Evolutionary conservation across 2,888 invertebrate genomes (phyloP).

Genomic region (Trachelus troglodyta): DNA sequence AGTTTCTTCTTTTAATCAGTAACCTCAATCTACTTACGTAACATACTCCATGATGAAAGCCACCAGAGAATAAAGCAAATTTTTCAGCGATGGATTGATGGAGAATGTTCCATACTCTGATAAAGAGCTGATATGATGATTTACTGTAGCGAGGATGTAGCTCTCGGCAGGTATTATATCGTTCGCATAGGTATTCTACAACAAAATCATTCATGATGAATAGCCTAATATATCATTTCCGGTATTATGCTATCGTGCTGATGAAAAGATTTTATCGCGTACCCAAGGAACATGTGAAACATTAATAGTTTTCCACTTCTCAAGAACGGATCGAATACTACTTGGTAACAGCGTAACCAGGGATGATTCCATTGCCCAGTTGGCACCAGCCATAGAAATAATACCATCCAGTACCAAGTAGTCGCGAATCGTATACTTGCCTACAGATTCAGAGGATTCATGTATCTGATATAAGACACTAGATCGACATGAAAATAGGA

Average conservation of each 20-base stretch:
- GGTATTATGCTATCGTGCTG: not conserved
- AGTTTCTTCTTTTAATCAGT: not conserved
- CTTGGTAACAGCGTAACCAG: constrained; percentile 70
- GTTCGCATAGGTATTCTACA: constrained; percentile 77
- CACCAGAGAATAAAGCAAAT: constrained; percentile 74
- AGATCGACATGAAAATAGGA: constrained; percentile 68
- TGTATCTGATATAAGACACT: constrained; percentile 67
- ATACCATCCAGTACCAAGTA: constrained; percentile 65
- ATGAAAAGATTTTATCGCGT: constrained; percentile 26
- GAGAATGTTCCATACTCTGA: constrained; percentile 72
- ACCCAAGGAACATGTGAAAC: constrained; percentile 74
- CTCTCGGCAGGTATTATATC: constrained; percentile 88
- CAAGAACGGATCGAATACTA: constrained; percentile 70
- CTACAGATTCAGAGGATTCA: constrained; percentile 60
- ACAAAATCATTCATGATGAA: not conserved
- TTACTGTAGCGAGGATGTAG: constrained; percentile 81
- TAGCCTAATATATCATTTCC: not conserved
- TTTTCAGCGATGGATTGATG: constrained; percentile 74
- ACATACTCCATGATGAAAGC: constrained; percentile 75
- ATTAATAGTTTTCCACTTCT: constrained; percentile 72
- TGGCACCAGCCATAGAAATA: constrained; percentile 63
- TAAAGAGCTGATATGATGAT: constrained; percentile 74
- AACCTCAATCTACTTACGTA: constrained; percentile 57
- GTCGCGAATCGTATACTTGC: constrained; percentile 67
- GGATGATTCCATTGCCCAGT: constrained; percentile 67